Evolutionary conservation across 2,797 vertebrate species (phyloP), one percentile per base, ranked within the genome.

Genomic region (Enteromius viviparus): DNA sequence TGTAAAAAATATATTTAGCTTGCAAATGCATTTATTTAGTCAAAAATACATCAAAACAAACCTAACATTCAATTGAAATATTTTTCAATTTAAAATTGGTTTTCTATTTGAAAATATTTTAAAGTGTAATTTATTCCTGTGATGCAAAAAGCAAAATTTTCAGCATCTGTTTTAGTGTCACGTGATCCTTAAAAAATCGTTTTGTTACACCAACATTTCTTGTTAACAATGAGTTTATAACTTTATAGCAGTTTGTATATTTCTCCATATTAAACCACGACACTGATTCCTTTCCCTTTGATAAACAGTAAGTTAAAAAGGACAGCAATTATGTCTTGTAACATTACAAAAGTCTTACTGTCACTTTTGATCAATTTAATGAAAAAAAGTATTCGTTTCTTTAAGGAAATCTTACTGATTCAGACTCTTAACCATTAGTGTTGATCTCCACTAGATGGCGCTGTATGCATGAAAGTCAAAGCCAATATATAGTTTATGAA

Each of bases 381-480:
- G 9, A 66, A n/a, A 68, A 68, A 21, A 37, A 51, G 47, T 34
- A 12, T 2, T 74, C 0, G 53, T 74, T 60, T 60, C 11, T 60
- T 6, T 1, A 58, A 58, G 12, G 2, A 23, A 10, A 23, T 58
- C 1, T 23, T 11, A 51, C 9, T 19, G 11, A 70, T 12, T 15
- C 6, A 40, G 32, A 51, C 76, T 32, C 8, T 15, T 51, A 3
- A 81, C 11, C 2, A 17, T 47, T 21, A 60, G 12, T 55, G 64
- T 40, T 34, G 5, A 37, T 37, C 60, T 68, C 81, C 88, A 88
- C 88, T 84, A 88, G 89, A 88, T 87, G 89, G 87, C 81, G 78
- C 14, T 32, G 23, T 40, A 32, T 10, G 37, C 55, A 60, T 71
- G 19, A 29, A 78, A 71, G 60, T 75, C 47, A 49, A 15, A 64